Conservation (phyloP, 2,888 invertebrate genomes). For the Pristionchus entomophagus region DNA sequence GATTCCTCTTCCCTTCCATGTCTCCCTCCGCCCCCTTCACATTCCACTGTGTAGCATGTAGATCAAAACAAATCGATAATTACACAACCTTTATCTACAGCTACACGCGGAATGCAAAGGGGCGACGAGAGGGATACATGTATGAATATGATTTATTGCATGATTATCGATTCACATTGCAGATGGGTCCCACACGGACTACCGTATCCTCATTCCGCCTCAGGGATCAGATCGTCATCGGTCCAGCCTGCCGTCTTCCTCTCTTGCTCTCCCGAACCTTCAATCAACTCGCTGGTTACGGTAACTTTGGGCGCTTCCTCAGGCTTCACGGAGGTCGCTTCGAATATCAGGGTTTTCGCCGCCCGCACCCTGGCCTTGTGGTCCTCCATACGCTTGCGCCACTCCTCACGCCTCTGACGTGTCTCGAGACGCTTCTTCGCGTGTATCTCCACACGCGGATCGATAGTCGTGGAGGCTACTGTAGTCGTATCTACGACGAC, state of each 20-base stretch:
- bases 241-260: not conserved
- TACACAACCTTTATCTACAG: slow-evolving; percentile 1
- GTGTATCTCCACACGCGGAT: not conserved
- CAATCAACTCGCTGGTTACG: not conserved
- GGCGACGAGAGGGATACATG: not conserved
- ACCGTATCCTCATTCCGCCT: slow-evolving; percentile 6
- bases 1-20: not conserved
- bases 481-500: not conserved
- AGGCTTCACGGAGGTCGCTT: not conserved
- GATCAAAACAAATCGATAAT: not conserved
- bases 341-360: not conserved
- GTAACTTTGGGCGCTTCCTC: not conserved
- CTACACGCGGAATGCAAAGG: not conserved
- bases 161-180: not conserved
- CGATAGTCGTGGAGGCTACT: not conserved
- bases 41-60: not conserved
- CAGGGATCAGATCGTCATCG: slow-evolving; percentile 6
- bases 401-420: not conserved
- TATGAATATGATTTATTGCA: slow-evolving; percentile 1
- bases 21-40: not conserved
- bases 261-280: not conserved
- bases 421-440: not conserved
- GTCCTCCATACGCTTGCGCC: not conserved
- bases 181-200: not conserved
- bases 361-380: not conserved